Conservation (phyloP, 1,140 invertebrate species). For the Riptortus pedestris region DNA sequence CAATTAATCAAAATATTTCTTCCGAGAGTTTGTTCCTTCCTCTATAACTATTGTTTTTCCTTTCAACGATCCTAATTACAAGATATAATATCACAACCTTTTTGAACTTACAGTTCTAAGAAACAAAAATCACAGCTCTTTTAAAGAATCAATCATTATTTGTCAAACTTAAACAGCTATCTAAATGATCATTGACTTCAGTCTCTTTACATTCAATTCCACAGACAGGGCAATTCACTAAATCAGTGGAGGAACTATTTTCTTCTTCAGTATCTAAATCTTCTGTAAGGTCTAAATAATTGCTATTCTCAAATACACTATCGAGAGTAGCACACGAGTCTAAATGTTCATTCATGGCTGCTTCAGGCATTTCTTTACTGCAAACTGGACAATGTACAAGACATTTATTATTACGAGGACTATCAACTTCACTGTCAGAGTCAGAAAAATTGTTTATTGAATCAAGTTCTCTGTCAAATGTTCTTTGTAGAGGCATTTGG, state of each 20-base stretch:
- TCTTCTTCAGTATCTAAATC: slow-evolving; percentile 23
- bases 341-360: slow-evolving; percentile 40
- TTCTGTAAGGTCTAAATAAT: slow-evolving; percentile 11
- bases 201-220: slow-evolving; percentile 10
- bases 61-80: too few relatives aligned
- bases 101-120: too few relatives aligned
- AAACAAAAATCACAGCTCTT: too few relatives aligned
- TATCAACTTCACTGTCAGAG: slow-evolving; percentile 34
- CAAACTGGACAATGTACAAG: slow-evolving; percentile 45
- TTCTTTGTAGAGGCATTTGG: too few relatives aligned
- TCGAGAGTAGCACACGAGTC: slow-evolving; percentile 34
- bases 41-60: too few relatives aligned
- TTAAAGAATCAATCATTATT: too few relatives aligned
- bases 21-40: too few relatives aligned
- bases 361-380: slow-evolving; percentile 35
- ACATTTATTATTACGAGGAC: slow-evolving; percentile 35
- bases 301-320: slow-evolving; percentile 19
- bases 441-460: too few relatives aligned
- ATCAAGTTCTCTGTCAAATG: too few relatives aligned
- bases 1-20: too few relatives aligned
- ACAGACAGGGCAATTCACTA: slow-evolving; percentile 28
- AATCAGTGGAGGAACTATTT: slow-evolving; percentile 24
- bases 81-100: too few relatives aligned
- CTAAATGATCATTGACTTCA: slow-evolving; percentile 30
- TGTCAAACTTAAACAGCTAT: slow-evolving; percentile 27